Evolutionary conservation across 2,113 vertebrate species (phyloP), one percentile per base, ranked within the genome.

Genomic region (Macaca nemestrina): DNA sequence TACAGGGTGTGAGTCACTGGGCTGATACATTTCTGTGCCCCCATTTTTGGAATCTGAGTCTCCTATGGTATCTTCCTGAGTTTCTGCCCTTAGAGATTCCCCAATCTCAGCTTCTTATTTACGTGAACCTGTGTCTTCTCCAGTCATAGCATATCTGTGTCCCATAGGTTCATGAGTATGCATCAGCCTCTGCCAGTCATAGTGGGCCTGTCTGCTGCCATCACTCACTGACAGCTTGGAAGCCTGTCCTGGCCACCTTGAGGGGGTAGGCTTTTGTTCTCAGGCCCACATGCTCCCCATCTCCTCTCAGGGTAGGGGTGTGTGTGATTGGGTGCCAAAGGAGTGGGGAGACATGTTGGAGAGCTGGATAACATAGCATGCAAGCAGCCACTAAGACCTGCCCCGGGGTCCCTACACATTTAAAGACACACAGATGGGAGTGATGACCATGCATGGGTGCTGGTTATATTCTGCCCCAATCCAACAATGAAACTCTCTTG

Each of bases 331-430:
- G 27, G 52, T 30, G 12, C 22, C 25, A 22, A 22, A 13, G 8
- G 16, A 4, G 25, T 4, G n/a, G 32, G 10, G 11, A 1, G 6
- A 45, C 0, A 5, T 12, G 14, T 4, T 80, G 18, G 32, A 14
- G 32, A 82, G 13, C 5, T 14, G 48, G 48, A 72, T 6, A 43
- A 27, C 20, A 30, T 25, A 70, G 25, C 43, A 20, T 27, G 32
- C 38, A 20, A 48, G 38, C 14, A 18, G 30, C n/a, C 59, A 13
- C 32, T 23, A 13, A 83, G 43, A 80, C 57, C 68, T 61, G 35
- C 75, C 27, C 40, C 85, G 35, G 30, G 2, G 5, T 80, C 27
- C 61, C 45, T 40, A 9, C 45, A 23, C 82, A 82, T 57, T 10
- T 57, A 14, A 16, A 94, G 86, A 86, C 45, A 78, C 38, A 38